Percentiles rank a stretch among this genome's conserved stretches.
These are phyloP conservation scores for Dasypogon diadema DNA, from an alignment of 2,888 invertebrate genomes.

Conservation along the genomic window DNA sequence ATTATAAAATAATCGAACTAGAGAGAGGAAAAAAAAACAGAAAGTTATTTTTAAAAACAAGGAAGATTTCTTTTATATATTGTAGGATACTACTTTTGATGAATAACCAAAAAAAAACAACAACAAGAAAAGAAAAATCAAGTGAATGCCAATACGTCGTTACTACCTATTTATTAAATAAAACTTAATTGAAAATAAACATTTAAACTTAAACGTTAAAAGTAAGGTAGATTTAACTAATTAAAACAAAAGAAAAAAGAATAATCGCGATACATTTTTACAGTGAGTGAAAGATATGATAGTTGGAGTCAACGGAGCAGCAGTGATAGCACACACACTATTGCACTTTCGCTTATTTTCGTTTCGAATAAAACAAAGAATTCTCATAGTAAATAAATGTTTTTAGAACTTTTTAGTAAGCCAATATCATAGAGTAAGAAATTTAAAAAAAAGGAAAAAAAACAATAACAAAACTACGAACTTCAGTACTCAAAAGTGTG, in stretches of 20 bases:
- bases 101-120: constrained; percentile 9
- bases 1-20: not conserved
- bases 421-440: constrained; percentile 1
- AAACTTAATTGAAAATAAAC: not conserved
- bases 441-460: not conserved
- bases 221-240: not conserved
- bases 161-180: not conserved
- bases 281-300: not conserved
- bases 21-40: not conserved
- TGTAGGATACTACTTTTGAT: no score
- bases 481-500: not conserved
- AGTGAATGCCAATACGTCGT: constrained; percentile 2
- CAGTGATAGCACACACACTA: constrained; percentile 1
- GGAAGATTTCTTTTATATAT: no score
- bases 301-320: not conserved
- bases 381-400: not conserved
- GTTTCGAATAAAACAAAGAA: not conserved
- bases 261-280: constrained; percentile 4
- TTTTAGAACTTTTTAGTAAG: not conserved
- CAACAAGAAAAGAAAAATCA: not conserved
- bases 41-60: not conserved
- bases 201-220: not conserved
- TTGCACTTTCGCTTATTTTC: not conserved
- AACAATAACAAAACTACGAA: not conserved
- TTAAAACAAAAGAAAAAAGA: not conserved